phyloP scores from a whole-genome alignment of 2,888 invertebrate species.

The Pyrgus malvae region DNA sequence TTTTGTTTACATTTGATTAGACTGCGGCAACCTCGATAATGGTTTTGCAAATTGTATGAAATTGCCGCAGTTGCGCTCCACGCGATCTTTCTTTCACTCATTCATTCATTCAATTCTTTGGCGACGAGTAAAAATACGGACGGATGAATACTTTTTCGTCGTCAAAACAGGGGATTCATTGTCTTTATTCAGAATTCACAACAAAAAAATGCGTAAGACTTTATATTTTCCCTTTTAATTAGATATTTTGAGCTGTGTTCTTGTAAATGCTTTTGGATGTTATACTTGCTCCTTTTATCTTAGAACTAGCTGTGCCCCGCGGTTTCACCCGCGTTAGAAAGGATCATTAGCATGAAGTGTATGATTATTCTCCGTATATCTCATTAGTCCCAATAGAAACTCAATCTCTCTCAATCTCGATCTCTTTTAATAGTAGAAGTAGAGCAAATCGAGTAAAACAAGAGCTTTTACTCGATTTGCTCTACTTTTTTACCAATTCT shows the following conservation, averaged over 20 bases:
- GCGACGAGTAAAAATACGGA: slow-evolving; percentile 5
- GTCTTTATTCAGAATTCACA: slow-evolving; percentile 2
- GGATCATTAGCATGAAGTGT: too few species aligned
- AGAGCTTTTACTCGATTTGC: too few species aligned
- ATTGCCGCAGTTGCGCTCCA: slow-evolving; percentile 12
- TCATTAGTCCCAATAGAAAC: too few species aligned
- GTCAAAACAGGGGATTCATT: slow-evolving; percentile 7
- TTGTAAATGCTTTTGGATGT: too few species aligned
- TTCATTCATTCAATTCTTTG: slow-evolving; percentile 11
- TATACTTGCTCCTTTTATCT: too few species aligned
- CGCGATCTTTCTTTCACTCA: neutral
- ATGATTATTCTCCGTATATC: too few species aligned
- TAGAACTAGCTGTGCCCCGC: too few species aligned
- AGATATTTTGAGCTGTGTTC: neutral
- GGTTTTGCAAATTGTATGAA: slow-evolving; percentile 20
- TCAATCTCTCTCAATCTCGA: too few species aligned
- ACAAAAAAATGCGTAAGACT: neutral
- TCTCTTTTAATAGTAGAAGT: too few species aligned
- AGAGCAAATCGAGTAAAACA: too few species aligned
- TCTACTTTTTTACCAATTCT: too few species aligned
- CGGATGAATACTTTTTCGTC: slow-evolving; percentile 5
- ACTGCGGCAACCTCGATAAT: slow-evolving; percentile 2
- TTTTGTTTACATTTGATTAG: slow-evolving; percentile 22
- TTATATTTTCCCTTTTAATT: neutral
- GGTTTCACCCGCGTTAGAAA: too few species aligned